phyloP scores from a whole-genome alignment of 2,113 vertebrate genomes.

The Agapornis roseicollis region DNA sequence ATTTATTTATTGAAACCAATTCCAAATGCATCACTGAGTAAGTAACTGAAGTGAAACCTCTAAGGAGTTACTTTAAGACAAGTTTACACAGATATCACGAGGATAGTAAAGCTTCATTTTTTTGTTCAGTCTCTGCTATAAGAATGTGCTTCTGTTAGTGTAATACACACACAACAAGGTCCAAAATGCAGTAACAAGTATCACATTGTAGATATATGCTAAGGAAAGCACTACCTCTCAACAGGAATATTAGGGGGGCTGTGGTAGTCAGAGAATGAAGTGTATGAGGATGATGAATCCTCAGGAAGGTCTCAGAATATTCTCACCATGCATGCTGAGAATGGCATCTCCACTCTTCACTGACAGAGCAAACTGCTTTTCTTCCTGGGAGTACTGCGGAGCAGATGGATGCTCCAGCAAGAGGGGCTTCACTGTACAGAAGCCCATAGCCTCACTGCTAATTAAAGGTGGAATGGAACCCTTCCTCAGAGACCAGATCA shows the following conservation, averaged over 20 bases:
- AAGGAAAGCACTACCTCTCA: neutral
- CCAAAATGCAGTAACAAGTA: conserved; percentile 16
- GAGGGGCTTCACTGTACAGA: neutral
- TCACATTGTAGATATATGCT: neutral
- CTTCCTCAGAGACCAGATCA: neutral
- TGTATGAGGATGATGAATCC: neutral
- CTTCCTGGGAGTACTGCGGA: neutral
- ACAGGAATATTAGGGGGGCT: neutral
- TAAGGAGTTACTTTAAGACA: conserved; percentile 48
- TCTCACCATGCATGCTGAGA: neutral
- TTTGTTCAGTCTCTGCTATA: conserved; percentile 32
- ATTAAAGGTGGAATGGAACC: neutral
- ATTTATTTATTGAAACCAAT: neutral
- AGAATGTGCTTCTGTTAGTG: conserved; percentile 1
- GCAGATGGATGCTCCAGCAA: neutral
- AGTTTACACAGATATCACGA: neutral
- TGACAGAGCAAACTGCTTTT: neutral
- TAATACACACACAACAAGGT: neutral
- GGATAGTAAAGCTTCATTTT: conserved; percentile 40
- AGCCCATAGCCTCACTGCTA: neutral
- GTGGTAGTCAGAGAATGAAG: neutral
- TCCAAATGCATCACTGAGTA: neutral
- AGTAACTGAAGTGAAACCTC: neutral
- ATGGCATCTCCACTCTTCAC: neutral
- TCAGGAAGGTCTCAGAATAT: neutral